Conservation (phyloP, 2,888 invertebrate species). For the Ophraella communa region DNA sequence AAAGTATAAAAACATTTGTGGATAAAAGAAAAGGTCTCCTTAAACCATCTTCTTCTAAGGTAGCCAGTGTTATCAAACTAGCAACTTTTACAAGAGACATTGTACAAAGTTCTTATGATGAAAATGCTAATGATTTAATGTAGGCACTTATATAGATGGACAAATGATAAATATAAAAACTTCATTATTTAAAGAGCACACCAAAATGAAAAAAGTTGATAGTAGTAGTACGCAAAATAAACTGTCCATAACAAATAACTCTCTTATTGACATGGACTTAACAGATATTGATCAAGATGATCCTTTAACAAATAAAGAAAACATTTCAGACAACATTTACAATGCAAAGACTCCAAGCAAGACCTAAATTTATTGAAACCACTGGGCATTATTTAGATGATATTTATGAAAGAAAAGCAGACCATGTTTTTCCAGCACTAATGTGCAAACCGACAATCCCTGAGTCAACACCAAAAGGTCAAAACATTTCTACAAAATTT, state of each 20-base stretch:
- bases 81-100: slow-evolving; percentile 2
- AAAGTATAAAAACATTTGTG: slow-evolving; percentile 40
- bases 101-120: background rate
- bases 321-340: slow-evolving; percentile 17
- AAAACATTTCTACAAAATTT: no score
- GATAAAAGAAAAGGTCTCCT: slow-evolving; percentile 34
- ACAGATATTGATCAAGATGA: background rate
- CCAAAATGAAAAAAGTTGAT: background rate
- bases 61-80: no score
- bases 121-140: slow-evolving; percentile 34
- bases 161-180: background rate
- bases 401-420: background rate
- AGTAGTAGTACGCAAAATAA: no score
- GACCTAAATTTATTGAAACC: no score
- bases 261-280: slow-evolving; percentile 14
- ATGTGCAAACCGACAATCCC: no score
- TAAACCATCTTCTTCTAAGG: no score
- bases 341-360: slow-evolving; percentile 26
- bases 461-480: no score
- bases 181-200: background rate
- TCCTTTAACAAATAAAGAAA: background rate
- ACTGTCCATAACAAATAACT: background rate
- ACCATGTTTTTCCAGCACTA: no score
- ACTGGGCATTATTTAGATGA: no score
- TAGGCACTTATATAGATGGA: slow-evolving; percentile 33